Evolutionary conservation across 2,888 invertebrate species (phyloP), one percentile per base, ranked within the genome.

Genomic region (Peribatodes rhomboidaria): DNA sequence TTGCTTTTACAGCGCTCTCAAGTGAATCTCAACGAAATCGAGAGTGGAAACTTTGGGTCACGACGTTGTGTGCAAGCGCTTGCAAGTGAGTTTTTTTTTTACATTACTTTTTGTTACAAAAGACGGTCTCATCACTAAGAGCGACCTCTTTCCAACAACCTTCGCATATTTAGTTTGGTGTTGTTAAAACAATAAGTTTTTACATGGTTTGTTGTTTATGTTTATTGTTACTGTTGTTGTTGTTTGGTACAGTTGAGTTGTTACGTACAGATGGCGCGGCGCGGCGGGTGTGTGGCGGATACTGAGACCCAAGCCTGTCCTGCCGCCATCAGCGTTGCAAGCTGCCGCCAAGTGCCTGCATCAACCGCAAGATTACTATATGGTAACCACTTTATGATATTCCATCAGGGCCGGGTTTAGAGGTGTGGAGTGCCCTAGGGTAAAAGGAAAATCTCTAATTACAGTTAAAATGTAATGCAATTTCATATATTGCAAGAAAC

Each of bases 311-410:
- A 94, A 95, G 74, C 94, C 95, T 0, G 95, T 96, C 70, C 96
- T 97, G 72, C 96, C 97, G 0, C 95, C 95, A 44, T 86, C 94
- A 0, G 97, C 97, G 0, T 87, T 98, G 49, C 94, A 94, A 0
- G 95, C 96, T 0, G 96, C 97, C 0, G 96, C 97, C 0, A 94
- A 95, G 31, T 97, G 97, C 81, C 94, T 97, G 76, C 95, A 96
- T 60, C 95, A 96, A 16, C 95, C 96, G 1, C 95, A 95, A 70
- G 97, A 97, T 85, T 96, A 96, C 72, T 95, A 95, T 73, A 95
- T 96, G 94, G 97, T 96, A 78, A 22, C 18, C 8, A 22, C 7
- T 9, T 2, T 1, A 18, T 6, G 3, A 44, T 27, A 27, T 27
- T 6, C 6, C 2, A 27, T 27, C n/a, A n/a, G 27, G 27, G 27